A percentile compares a stretch with the other conserved stretches of the same genome.
phyloP scores from a whole-genome alignment of 2,113 vertebrate genomes.

The Cryptotis parvus region DNA sequence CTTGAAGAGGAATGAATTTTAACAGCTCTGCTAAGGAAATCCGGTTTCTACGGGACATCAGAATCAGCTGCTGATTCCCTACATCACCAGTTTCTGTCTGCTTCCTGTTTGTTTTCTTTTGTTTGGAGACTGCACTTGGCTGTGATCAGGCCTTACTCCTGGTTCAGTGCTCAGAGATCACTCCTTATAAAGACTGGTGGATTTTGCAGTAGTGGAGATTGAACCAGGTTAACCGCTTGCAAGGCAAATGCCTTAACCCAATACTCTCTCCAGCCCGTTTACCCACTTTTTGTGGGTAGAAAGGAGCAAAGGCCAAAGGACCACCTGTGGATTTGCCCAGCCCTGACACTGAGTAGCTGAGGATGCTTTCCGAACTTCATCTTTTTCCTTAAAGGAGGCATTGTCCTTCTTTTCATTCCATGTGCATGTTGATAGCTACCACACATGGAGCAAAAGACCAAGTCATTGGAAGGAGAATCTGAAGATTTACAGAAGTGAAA shows the following conservation, averaged over 20 bases:
- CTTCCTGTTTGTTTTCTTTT: neutral
- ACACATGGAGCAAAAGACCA: neutral
- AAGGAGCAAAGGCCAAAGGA: neutral
- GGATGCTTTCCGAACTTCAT: neutral
- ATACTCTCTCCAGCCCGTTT: neutral
- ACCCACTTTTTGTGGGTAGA: too few relatives aligned
- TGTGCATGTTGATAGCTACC: neutral
- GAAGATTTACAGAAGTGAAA: neutral
- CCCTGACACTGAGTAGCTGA: neutral
- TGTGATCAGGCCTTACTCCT: too few relatives aligned
- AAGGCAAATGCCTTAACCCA: too few relatives aligned
- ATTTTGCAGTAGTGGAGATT: too few relatives aligned
- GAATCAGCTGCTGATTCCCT: neutral
- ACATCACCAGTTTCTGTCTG: neutral
- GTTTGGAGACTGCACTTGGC: too few relatives aligned
- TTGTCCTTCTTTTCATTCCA: neutral
- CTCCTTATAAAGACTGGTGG: too few relatives aligned
- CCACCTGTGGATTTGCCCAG: neutral
- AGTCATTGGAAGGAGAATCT: neutral
- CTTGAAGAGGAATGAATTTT: neutral
- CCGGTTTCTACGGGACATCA: neutral
- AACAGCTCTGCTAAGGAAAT: neutral
- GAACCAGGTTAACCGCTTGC: too few relatives aligned
- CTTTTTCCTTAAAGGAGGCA: slow-evolving; percentile 7
- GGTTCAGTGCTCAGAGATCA: too few relatives aligned